phyloP scores from a whole-genome alignment of 2,888 invertebrate species.

The Watsonalla binaria region DNA sequence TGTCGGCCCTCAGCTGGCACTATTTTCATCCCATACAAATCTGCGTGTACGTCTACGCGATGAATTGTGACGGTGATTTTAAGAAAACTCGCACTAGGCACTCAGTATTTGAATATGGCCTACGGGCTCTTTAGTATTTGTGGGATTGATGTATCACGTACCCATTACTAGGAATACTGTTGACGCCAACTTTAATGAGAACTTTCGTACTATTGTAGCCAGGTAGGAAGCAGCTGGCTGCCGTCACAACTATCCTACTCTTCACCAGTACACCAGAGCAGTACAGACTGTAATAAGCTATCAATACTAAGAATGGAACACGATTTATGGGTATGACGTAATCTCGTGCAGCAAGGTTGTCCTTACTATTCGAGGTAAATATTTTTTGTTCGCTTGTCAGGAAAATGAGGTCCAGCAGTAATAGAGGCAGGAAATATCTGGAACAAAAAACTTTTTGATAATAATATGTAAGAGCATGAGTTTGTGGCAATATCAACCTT shows the following conservation, averaged over 20 bases:
- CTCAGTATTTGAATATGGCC: no score
- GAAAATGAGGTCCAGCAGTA: not conserved
- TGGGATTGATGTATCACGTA: conserved; percentile 14
- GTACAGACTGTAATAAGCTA: conserved; percentile 44
- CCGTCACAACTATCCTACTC: conserved; percentile 49
- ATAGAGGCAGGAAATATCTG: not conserved
- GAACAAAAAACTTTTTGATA: not conserved
- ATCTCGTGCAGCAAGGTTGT: not conserved
- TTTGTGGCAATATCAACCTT: no score
- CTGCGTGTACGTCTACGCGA: no score
- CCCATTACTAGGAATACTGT: conserved; percentile 37
- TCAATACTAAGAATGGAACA: conserved; percentile 48
- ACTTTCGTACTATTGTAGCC: conserved; percentile 13
- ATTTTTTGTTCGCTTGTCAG: not conserved
- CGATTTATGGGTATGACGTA: not conserved
- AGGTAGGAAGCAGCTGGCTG: conserved; percentile 49
- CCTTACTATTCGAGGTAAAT: not conserved
- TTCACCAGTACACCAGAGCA: conserved; percentile 57
- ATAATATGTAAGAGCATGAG: no score
- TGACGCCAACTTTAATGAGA: conserved; percentile 49
- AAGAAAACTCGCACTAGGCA: no score
- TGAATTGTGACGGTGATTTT: no score
- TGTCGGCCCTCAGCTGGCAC: no score
- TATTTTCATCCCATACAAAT: no score
- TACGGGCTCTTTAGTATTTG: not conserved